Percentiles rank a stretch among this genome's conserved stretches.
Evolutionary conservation across 2,113 vertebrate genomes (phyloP).

Genomic region (Egretta garzetta): DNA sequence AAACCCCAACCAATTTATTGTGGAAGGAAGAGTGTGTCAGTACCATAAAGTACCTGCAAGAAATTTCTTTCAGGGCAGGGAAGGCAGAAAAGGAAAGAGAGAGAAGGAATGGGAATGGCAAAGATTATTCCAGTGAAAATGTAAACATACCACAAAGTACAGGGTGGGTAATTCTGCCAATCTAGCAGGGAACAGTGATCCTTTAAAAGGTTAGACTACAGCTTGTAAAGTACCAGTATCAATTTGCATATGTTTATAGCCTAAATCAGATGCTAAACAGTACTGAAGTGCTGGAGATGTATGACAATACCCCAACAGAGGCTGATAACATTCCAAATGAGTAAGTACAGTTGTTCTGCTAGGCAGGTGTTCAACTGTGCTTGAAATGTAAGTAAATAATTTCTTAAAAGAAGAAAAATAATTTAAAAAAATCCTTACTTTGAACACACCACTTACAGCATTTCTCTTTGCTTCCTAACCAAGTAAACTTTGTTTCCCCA

Average conservation of each 20-base stretch:
- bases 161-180: not conserved
- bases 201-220: not conserved
- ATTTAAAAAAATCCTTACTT: not conserved
- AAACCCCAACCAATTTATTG: not conserved
- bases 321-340: not conserved
- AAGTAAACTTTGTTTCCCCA: constrained; percentile 1
- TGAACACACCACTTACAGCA: not conserved
- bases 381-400: too few species aligned
- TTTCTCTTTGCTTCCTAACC: not conserved
- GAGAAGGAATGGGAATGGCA: not conserved
- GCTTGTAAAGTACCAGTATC: not conserved
- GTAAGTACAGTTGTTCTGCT: not conserved
- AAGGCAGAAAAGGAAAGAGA: not conserved
- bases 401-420: not conserved
- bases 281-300: not conserved
- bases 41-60: not conserved
- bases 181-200: not conserved
- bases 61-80: not conserved
- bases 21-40: not conserved
- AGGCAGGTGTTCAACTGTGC: not conserved
- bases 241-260: not conserved
- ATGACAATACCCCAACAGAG: not conserved
- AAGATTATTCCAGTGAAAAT: not conserved
- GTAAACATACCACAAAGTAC: not conserved
- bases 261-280: not conserved